These are phyloP conservation scores for Pristionchus japonicus DNA, from an alignment of 2,888 invertebrate species.

Conservation along the genomic window DNA sequence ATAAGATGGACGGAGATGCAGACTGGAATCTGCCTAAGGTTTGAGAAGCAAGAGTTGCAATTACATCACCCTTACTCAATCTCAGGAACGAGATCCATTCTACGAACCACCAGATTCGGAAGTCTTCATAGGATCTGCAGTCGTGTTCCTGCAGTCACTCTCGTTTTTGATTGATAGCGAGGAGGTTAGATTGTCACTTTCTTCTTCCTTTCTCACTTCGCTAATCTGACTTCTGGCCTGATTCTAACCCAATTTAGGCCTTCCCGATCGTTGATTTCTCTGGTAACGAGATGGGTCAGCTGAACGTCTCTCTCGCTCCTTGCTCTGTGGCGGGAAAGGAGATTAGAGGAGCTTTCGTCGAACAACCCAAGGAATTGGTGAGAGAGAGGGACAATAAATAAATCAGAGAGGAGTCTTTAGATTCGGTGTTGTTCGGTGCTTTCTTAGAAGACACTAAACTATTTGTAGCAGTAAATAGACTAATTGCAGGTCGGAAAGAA, in stretches of 20 bases:
- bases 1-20: slow-evolving; percentile 78
- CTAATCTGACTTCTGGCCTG: not conserved
- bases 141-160: slow-evolving; percentile 79
- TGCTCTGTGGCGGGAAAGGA: slow-evolving; percentile 78
- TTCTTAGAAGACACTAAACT: not conserved
- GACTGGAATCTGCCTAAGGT: slow-evolving; percentile 78
- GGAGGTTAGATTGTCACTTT: slow-evolving; percentile 65
- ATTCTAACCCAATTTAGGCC: slow-evolving; percentile 69
- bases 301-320: slow-evolving; percentile 78
- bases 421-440: not conserved
- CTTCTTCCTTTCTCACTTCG: no score
- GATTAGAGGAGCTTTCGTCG: slow-evolving; percentile 78
- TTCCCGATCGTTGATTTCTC: slow-evolving; percentile 78
- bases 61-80: not conserved
- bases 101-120: slow-evolving; percentile 78
- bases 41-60: not conserved
- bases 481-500: slow-evolving; percentile 76
- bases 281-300: slow-evolving; percentile 74
- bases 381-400: not conserved
- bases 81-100: slow-evolving; percentile 79
- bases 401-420: not conserved
- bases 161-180: slow-evolving; percentile 78
- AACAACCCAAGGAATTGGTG: slow-evolving; percentile 77
- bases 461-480: not conserved
- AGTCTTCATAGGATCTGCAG: slow-evolving; percentile 78